Evolutionary conservation across 2,797 vertebrate species (phyloP), one percentile per base, ranked within the genome.

Genomic region (Chromis chromis): DNA sequence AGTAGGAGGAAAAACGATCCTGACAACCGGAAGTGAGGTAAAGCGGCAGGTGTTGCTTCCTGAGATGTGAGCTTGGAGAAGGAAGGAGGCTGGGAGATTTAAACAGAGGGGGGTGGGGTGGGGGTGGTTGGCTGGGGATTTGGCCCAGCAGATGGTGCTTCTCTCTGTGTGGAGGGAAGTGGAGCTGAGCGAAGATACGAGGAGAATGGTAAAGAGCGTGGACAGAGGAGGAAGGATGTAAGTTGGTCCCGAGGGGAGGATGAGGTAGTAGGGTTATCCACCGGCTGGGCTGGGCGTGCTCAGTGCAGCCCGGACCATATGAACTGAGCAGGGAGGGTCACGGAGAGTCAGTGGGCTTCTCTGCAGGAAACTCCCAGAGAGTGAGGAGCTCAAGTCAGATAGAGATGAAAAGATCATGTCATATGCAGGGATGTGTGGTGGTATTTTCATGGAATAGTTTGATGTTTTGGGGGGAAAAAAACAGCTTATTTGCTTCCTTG

Each of bases 11-110:
- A 10, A 27, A n/a, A 9, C 2, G 1, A 59, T 48, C 54, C 19
- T 78, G 76, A 78, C 76, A 74, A 82, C 80, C 88, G 92, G 91
- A 91, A 91, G 88, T 90, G 90, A 90, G 50, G 87, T 86, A 87
- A 87, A 65, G 65, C 44, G 28, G 89, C 87, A 89, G 88, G 90
- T 92, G 89, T 44, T 86, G 78, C 79, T 91, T 92, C 89, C 87
- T 91, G 73, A 74, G 78, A 80, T 77, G 70, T 81, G 65, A 74
- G 72, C 57, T 44, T 8, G 76, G 74, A 83, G 81, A 65, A 79
- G 74, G 81, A 86, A 78, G 72, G 77, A 80, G 78, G 75, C 62
- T 69, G 64, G 39, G 21, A 78, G 79, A 64, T 76, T 79, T 72
- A 65, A 79, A 36, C 54, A 1, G 39, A 55, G 10, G 48, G 57